Conservation (phyloP, 2,113 vertebrate genomes). For the Microcebus griseorufus region DNA sequence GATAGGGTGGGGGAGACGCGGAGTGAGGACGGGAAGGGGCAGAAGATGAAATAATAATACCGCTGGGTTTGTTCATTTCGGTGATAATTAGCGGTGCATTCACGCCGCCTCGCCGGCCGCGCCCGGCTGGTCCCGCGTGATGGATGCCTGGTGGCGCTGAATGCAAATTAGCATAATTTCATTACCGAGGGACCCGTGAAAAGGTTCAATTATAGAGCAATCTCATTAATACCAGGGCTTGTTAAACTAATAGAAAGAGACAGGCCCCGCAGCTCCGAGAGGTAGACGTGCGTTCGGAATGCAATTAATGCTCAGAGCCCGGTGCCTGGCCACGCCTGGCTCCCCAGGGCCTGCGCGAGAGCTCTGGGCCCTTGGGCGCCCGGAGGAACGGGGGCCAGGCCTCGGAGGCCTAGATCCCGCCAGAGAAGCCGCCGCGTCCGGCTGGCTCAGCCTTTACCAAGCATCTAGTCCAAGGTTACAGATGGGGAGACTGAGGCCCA, state of each 20-base stretch:
- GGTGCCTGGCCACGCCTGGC: constrained; percentile 83
- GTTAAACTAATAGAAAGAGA: constrained; percentile 94
- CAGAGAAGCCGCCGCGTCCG: not conserved
- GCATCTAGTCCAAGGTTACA: not conserved
- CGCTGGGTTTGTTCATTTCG: constrained; percentile 84
- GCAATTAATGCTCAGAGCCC: constrained; percentile 91
- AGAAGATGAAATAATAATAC: constrained; percentile 82
- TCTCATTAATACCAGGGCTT: constrained; percentile 97
- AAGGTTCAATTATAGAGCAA: constrained; percentile 96
- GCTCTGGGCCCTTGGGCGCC: not conserved
- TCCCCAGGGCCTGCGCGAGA: not conserved
- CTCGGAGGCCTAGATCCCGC: not conserved
- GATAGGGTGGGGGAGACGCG: not conserved
- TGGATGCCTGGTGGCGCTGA: constrained; percentile 95
- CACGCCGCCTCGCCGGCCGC: constrained; percentile 89
- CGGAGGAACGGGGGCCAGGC: not conserved
- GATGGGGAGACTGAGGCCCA: not conserved
- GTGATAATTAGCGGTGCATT: constrained; percentile 89
- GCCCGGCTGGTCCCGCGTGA: constrained; percentile 96
- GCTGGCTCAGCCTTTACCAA: not conserved
- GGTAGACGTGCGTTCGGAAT: constrained; percentile 92
- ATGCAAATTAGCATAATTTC: constrained; percentile 95
- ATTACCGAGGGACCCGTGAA: constrained; percentile 95
- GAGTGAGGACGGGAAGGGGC: constrained; percentile 37
- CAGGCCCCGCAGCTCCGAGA: constrained; percentile 90